phyloP scores from a whole-genome alignment of 2,888 invertebrate genomes.

The Steinernema carpocapsae region DNA sequence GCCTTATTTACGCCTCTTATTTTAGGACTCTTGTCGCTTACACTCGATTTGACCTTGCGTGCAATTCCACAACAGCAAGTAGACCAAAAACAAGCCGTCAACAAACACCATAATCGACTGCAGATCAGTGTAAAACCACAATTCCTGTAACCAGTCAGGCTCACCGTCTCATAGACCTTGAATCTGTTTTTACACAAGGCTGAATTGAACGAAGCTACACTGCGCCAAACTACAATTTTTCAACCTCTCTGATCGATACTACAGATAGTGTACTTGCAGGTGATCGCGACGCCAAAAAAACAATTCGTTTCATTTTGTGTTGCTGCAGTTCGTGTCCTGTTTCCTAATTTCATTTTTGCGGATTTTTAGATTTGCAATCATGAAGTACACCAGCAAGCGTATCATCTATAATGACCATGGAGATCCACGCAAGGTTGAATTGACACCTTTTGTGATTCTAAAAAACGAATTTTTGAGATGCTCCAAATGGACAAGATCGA shows the following conservation, averaged over 20 bases:
- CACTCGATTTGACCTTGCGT: too few relatives aligned
- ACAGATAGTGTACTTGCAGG: slow-evolving; percentile 3
- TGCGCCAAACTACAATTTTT: background rate
- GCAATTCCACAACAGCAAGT: too few relatives aligned
- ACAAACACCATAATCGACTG: too few relatives aligned
- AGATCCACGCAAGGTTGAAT: slow-evolving; percentile 21
- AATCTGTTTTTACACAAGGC: too few relatives aligned
- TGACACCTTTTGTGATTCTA: background rate
- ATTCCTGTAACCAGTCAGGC: too few relatives aligned
- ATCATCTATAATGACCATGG: background rate
- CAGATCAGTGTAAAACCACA: too few relatives aligned
- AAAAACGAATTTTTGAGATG: slow-evolving; percentile 41
- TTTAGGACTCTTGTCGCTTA: too few relatives aligned
- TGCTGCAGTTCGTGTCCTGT: background rate
- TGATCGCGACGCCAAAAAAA: background rate
- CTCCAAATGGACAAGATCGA: slow-evolving; percentile 45
- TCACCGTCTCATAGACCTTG: too few relatives aligned
- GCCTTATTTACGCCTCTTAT: too few relatives aligned
- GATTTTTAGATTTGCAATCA: background rate
- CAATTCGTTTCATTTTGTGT: slow-evolving; percentile 14
- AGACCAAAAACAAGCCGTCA: too few relatives aligned
- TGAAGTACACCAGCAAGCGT: background rate
- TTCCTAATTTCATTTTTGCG: background rate
- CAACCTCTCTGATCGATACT: slow-evolving; percentile 22
- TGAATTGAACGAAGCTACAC: background rate